Percentiles rank a stretch among this genome's conserved stretches.
These are phyloP conservation scores for Apoda limacodes DNA, from an alignment of 2,888 invertebrate species.

Conservation along the genomic window DNA sequence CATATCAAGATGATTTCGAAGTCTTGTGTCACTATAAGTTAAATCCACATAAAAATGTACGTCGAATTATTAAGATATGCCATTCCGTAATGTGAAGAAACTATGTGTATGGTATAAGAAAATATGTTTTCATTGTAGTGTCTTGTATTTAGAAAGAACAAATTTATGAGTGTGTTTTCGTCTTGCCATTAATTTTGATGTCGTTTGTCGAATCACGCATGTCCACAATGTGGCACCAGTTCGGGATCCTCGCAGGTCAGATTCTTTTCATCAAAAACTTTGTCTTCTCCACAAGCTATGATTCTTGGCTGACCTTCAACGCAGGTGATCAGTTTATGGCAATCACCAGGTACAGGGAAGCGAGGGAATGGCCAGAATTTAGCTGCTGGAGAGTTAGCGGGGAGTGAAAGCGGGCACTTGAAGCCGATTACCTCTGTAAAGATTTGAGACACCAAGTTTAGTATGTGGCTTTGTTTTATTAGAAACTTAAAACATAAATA, in stretches of 20 bases:
- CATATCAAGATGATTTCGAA: too few species aligned
- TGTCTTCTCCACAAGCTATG: slow-evolving; percentile 88
- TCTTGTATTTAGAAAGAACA: not conserved
- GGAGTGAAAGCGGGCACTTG: slow-evolving; percentile 89
- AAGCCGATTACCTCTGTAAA: slow-evolving; percentile 87
- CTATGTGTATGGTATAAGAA: too few species aligned
- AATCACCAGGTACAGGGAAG: slow-evolving; percentile 89
- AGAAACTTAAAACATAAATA: too few species aligned
- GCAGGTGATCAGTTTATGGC: slow-evolving; percentile 89
- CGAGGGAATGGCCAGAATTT: slow-evolving; percentile 95
- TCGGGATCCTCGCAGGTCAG: slow-evolving; percentile 88
- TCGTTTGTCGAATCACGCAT: slow-evolving; percentile 31
- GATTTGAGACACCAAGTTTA: too few species aligned
- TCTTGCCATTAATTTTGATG: slow-evolving; percentile 23
- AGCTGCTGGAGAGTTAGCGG: slow-evolving; percentile 82
- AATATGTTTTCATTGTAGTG: too few species aligned
- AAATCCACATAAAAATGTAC: too few species aligned
- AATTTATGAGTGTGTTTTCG: too few species aligned
- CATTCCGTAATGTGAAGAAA: too few species aligned
- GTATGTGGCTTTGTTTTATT: too few species aligned
- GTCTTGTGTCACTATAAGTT: too few species aligned
- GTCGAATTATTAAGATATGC: too few species aligned
- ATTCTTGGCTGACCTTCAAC: slow-evolving; percentile 91
- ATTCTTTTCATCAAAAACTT: slow-evolving; percentile 85
- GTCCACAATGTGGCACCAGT: slow-evolving; percentile 61